These are phyloP conservation scores for Acronicta aceris DNA, from an alignment of 2,888 invertebrate species.

Conservation along the genomic window DNA sequence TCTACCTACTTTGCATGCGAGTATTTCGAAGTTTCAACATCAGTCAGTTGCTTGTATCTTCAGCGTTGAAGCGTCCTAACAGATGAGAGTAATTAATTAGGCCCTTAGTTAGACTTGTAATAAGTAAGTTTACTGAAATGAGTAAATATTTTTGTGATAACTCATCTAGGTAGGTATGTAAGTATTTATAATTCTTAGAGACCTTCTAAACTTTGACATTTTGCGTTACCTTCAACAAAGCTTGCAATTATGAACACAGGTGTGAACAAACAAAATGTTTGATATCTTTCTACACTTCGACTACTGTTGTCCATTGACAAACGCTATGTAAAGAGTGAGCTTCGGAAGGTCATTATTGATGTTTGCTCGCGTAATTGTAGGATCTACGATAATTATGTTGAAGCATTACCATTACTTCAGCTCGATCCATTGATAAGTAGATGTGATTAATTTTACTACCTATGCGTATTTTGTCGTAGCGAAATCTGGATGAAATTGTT, in stretches of 20 bases:
- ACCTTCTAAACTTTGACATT: constrained; percentile 17
- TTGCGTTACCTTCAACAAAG: constrained; percentile 13
- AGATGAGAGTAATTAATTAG: too few relatives aligned
- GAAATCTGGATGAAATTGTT: constrained; percentile 10
- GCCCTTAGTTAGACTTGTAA: too few relatives aligned
- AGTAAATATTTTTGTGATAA: too few relatives aligned
- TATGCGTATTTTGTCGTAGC: background rate
- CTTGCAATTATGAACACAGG: constrained; percentile 35
- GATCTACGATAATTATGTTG: constrained; percentile 37
- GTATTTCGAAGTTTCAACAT: too few relatives aligned
- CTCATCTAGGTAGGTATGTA: too few relatives aligned
- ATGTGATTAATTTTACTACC: constrained; percentile 6
- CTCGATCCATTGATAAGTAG: constrained; percentile 29
- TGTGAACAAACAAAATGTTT: constrained; percentile 34
- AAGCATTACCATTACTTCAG: constrained; percentile 14
- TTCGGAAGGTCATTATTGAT: constrained; percentile 56
- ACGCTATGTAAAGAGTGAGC: constrained; percentile 19
- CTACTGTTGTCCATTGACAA: constrained; percentile 50
- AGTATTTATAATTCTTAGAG: background rate
- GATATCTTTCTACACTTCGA: constrained; percentile 30
- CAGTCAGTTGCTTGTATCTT: too few relatives aligned
- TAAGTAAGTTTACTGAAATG: too few relatives aligned
- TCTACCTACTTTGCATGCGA: too few relatives aligned
- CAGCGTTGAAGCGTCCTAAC: too few relatives aligned
- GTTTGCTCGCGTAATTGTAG: constrained; percentile 47